phyloP scores from a whole-genome alignment of 2,888 invertebrate species.

The Muscina levida region DNA sequence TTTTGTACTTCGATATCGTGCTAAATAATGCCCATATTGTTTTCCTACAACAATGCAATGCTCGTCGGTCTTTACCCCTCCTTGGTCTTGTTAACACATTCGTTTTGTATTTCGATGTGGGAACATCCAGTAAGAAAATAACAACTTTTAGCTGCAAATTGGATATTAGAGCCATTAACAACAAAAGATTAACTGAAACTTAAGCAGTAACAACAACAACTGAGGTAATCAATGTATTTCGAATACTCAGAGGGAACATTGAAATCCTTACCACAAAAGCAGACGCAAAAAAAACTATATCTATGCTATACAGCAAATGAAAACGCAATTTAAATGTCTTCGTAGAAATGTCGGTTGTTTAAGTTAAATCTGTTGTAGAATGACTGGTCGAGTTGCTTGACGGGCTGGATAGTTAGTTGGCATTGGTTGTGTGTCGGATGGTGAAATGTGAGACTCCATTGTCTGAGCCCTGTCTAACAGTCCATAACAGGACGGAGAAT shows the following conservation, averaged over 20 bases:
- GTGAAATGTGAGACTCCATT: slow-evolving; percentile 62
- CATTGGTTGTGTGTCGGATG: slow-evolving; percentile 17
- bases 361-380: slow-evolving; percentile 46
- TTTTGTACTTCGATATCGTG: slow-evolving; percentile 12
- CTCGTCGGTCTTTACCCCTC: no score
- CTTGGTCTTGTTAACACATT: background rate
- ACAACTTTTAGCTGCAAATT: slow-evolving; percentile 41
- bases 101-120: background rate
- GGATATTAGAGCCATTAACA: slow-evolving; percentile 31
- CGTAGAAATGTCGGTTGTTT: slow-evolving; percentile 1
- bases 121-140: background rate
- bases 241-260: no score
- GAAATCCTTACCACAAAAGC: no score
- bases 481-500: slow-evolving; percentile 47
- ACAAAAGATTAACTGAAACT: slow-evolving; percentile 45
- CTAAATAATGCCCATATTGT: slow-evolving; percentile 16
- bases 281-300: slow-evolving; percentile 6
- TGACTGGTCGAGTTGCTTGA: slow-evolving; percentile 1
- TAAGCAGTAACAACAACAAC: background rate
- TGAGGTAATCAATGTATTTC: slow-evolving; percentile 10
- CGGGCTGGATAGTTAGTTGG: slow-evolving; percentile 3
- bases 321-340: slow-evolving; percentile 57
- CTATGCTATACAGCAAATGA: slow-evolving; percentile 40
- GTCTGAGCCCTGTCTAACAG: slow-evolving; percentile 65
- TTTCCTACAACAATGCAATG: background rate